Evolutionary conservation across 37 sponge, comb jelly and placozoan species (phyloP).

Genomic region (Geodia barretti): DNA sequence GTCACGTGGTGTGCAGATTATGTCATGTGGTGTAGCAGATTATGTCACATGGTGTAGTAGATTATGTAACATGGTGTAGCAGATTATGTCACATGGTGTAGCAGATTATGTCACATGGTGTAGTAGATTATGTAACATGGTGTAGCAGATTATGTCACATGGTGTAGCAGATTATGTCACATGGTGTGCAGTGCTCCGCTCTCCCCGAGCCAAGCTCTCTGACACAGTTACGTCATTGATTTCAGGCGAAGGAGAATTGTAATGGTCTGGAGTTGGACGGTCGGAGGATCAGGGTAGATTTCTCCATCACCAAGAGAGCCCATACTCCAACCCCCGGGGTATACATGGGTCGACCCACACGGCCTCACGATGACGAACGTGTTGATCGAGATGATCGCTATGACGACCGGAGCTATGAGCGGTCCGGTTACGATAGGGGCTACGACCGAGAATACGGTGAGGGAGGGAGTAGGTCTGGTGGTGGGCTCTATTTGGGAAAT

Average conservation of each 20-base stretch:
- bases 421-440: not conserved
- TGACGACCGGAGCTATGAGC: slow-evolving; percentile 11
- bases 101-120: no score
- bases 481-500: not conserved
- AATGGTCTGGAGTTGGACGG: slow-evolving; percentile 96
- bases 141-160: no score
- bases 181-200: no score
- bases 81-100: no score
- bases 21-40: no score
- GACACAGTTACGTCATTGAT: no score
- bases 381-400: slow-evolving; percentile 13
- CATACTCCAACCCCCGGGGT: slow-evolving; percentile 98
- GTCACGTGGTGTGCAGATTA: no score
- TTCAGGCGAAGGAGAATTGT: slow-evolving; percentile 87
- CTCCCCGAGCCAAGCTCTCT: no score
- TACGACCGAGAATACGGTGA: slow-evolving; percentile 5
- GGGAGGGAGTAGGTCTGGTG: not conserved
- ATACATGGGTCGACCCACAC: slow-evolving; percentile 95
- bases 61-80: no score
- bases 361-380: not conserved
- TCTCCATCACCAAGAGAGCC: slow-evolving; percentile 96
- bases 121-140: no score
- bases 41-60: no score
- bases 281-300: slow-evolving; percentile 91
- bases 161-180: no score